Evolutionary conservation across 2,888 invertebrate genomes (phyloP), one percentile per base, ranked within the genome.

Genomic region (Apotomis betuletana): DNA sequence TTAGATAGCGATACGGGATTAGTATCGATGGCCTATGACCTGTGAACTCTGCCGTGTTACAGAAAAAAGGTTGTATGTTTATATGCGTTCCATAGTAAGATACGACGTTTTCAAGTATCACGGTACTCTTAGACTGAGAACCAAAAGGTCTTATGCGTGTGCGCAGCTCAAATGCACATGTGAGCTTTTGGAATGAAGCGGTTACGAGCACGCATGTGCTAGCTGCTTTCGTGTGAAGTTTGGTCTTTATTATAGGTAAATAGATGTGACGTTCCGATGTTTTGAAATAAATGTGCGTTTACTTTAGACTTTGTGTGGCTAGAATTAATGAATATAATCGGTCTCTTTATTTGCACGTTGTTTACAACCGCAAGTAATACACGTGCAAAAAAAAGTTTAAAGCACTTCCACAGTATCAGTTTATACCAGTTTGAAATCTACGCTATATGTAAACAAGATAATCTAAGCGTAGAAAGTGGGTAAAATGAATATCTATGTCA

Each of bases 1-100:
- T 51, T 67, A 70, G 70, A 70, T 70, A 60, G 67, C 61, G 70
- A 67, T 70, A 70, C 12, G 65, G 51, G 70, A 70, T 70, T 61
- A 49, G 4, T 70, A 70, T 70, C 70, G 55, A 36, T 67, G 70
- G n/a, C 70, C 70, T 70, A 8, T 55, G 55, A 61, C 55, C 61
- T 61, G 27, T 61, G 65, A 70, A 61, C 70, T 41, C 5, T n/a
- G 27, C 2, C 27, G 27, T 27, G 27, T 27, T 27, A 27, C 27
- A 27, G 27, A 27, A 27, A 27, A 27, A 27, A 27, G 5, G n/a
- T 36, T 12, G 4, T 27, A 27, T 27, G 27, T 27, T 27, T 27
- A 27, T 27, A 27, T 27, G 27, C 27, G 27, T 27, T 27, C 27
- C 27, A 27, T 27, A 27, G 27, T 27, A 27, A 27, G 27, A 27